Base-by-base conservation (phyloP, 2,113 vertebrate species). In the Dromiciops gliroides region DNA sequence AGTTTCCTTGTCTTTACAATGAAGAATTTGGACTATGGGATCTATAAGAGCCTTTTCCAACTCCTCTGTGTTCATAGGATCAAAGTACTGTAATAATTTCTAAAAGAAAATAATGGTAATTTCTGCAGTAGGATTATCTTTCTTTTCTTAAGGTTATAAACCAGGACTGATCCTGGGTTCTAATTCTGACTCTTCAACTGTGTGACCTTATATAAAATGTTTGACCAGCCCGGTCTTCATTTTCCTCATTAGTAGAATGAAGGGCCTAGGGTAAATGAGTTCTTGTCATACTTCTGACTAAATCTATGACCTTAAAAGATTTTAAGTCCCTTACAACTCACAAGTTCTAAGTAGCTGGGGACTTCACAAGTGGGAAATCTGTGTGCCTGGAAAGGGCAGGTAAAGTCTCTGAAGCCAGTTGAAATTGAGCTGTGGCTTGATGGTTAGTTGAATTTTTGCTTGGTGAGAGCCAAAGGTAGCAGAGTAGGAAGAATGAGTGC, bases 401-500 rank as follows among this genome's bases (percentile, higher is more conserved):
- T 19, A 37, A 51, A 48, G 47, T 51, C 37, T 75, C 19, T 11
- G 28, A 47, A 94, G 53, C 50, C 48, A 31, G 48, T 89, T 28
- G 89, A 14, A 92, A 91, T 2, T 53, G 88, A 94, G 5, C 22
- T 90, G 49, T 94, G 48, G 14, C 89, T 44, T 91, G 23, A 88
- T 90, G 52, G 89, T 89, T 25, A 50, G 93, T 75, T 31, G 90
- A 94, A n/a, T 25, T 92, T 95, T 48, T 90, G 51, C 50, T 5
- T 56, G 28, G 22, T 92, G 28, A 91, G 4, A 94, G 3, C 37
- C 50, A 89, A 93, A 93, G 31, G 75, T 83, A 94, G 28, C 12
- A 93, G 93, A 91, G 95, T 91, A 53, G 51, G 90, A 89, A 37
- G 53, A 91, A 11, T 83, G 94, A 96, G 50, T 19, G 92, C 91